Conservation (phyloP, 2,113 vertebrate species). For the Erythrolamprus reginae region DNA sequence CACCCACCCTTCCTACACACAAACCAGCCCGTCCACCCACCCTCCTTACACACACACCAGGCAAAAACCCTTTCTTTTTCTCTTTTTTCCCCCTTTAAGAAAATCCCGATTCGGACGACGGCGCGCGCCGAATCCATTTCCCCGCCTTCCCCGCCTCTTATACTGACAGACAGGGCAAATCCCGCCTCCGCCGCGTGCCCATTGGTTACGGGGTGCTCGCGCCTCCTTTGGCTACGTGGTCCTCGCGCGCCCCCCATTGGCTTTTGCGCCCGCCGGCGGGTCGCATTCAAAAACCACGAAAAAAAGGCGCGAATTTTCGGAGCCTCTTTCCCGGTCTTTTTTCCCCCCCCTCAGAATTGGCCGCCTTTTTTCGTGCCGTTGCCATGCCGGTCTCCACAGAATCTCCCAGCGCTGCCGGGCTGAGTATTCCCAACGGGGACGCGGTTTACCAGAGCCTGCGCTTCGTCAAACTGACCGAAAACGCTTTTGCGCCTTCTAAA, state of each 20-base stretch:
- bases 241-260: background rate
- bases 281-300: accelerated
- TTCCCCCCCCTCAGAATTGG: background rate
- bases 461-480: conserved; percentile 82
- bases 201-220: no score
- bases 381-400: conserved; percentile 76
- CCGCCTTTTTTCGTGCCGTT: accelerated
- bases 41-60: background rate
- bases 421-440: background rate
- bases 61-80: no score
- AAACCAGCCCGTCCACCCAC: background rate
- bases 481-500: conserved; percentile 79
- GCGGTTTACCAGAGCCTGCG: conserved; percentile 41
- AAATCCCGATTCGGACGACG: background rate
- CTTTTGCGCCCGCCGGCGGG: no score
- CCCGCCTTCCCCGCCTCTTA: no score
- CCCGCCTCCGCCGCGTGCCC: background rate
- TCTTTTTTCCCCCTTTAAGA: background rate
- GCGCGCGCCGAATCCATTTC: accelerated
- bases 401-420: background rate
- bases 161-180: background rate
- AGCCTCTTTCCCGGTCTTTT: background rate
- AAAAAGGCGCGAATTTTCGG: background rate
- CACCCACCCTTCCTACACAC: background rate
- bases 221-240: no score